Conservation (phyloP, 2,113 vertebrate genomes). For the Poeciliopsis retropinna region DNA sequence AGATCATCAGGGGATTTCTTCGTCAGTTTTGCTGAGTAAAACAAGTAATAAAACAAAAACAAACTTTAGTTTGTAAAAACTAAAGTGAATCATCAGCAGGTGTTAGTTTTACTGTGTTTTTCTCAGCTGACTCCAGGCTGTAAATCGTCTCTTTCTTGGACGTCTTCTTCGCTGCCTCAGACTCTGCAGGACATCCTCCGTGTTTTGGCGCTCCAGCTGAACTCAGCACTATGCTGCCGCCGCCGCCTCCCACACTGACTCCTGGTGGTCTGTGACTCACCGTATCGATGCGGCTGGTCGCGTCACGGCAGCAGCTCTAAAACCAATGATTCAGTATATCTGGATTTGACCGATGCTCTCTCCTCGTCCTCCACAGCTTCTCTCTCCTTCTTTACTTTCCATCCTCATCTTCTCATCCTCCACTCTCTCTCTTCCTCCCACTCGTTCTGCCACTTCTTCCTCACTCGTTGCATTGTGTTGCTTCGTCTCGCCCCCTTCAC, state of each 20-base stretch:
- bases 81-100: too few relatives aligned
- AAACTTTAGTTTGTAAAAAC: too few relatives aligned
- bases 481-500: background rate
- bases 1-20: too few relatives aligned
- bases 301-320: conserved; percentile 36
- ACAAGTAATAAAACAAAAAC: too few relatives aligned
- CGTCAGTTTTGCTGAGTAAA: too few relatives aligned
- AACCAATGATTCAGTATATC: conserved; percentile 27
- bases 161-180: too few relatives aligned
- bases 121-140: too few relatives aligned
- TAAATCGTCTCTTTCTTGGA: too few relatives aligned
- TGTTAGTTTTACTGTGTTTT: too few relatives aligned
- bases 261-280: conserved; percentile 45
- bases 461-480: background rate
- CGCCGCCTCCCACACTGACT: conserved; percentile 29
- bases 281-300: conserved; percentile 20
- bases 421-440: conserved; percentile 14
- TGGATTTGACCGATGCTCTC: background rate
- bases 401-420: conserved; percentile 1
- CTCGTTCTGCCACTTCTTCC: background rate
- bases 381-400: background rate
- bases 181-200: conserved; percentile 2
- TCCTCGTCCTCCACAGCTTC: conserved; percentile 3
- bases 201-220: conserved; percentile 17
- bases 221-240: conserved; percentile 13